These are phyloP conservation scores for Galeopterus variegatus DNA, from an alignment of 2,113 vertebrate genomes.

Conservation along the genomic window DNA sequence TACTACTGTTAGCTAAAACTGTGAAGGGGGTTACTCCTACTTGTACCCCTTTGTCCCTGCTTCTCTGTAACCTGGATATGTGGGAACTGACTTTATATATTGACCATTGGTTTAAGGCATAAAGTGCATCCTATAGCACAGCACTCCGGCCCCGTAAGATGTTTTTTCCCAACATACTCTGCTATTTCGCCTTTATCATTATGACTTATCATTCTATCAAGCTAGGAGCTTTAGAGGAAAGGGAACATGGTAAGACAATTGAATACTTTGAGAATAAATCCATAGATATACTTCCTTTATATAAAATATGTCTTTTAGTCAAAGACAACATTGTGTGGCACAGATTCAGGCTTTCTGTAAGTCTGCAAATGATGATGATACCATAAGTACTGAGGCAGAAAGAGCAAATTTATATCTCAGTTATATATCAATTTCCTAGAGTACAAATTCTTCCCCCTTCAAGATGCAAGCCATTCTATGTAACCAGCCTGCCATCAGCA, in stretches of 20 bases:
- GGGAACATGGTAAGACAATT: background rate
- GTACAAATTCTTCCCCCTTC: fast-evolving
- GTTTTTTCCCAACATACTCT: background rate
- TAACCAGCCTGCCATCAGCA: no score
- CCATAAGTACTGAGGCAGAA: background rate
- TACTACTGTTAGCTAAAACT: background rate
- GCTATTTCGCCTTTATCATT: background rate
- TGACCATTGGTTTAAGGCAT: background rate
- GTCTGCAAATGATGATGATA: background rate
- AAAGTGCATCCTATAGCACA: background rate
- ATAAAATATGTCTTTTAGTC: background rate
- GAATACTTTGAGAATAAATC: background rate
- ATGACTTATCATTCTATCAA: background rate
- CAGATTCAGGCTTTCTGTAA: background rate
- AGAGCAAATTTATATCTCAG: background rate
- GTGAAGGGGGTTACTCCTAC: background rate
- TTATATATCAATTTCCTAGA: background rate
- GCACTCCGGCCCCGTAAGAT: no score
- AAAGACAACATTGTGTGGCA: background rate
- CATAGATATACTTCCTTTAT: background rate
- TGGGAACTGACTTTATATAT: background rate
- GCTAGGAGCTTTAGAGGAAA: background rate
- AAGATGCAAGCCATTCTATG: background rate
- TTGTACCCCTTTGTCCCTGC: background rate
- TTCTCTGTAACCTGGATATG: background rate